Percentiles rank a stretch among this genome's conserved stretches.
phyloP scores from a whole-genome alignment of 1,140 invertebrate species.

The Zaprionus africanus region DNA sequence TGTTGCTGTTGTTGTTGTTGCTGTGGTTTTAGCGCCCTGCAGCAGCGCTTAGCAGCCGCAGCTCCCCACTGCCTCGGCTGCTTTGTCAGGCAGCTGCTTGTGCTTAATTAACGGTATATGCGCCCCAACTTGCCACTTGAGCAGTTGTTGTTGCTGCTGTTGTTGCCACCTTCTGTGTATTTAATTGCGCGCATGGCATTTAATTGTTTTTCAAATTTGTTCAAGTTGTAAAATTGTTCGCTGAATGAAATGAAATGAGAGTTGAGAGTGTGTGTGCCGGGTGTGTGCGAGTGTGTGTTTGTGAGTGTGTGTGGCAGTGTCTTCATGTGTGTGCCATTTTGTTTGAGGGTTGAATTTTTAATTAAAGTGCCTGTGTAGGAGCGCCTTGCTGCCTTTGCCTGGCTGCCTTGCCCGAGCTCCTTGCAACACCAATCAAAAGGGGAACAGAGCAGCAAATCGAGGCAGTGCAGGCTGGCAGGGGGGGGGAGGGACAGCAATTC shows the following conservation, averaged over 20 bases:
- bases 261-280: conserved; percentile 21
- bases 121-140: conserved; percentile 63
- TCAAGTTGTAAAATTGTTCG: conserved; percentile 74
- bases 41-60: conserved; percentile 41
- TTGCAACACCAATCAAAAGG: conserved; percentile 48
- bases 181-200: conserved; percentile 83
- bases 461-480: not conserved
- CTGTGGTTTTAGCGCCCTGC: conserved; percentile 55
- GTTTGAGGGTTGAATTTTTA: conserved; percentile 78
- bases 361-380: conserved; percentile 67
- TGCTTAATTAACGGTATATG: conserved; percentile 81
- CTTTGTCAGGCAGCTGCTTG: conserved; percentile 40
- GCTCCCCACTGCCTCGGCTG: not conserved
- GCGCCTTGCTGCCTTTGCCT: conserved; percentile 28
- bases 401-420: conserved; percentile 15
- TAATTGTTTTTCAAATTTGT: conserved; percentile 84
- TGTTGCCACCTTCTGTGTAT: conserved; percentile 82
- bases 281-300: conserved; percentile 19
- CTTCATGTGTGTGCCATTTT: conserved; percentile 64
- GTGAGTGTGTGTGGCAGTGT: conserved; percentile 26
- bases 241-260: conserved; percentile 51
- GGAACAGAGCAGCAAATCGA: not conserved
- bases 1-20: conserved; percentile 36
- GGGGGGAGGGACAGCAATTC: conserved; percentile 32
- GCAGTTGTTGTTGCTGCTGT: conserved; percentile 43